A percentile compares a stretch with the other conserved stretches of the same genome.
Evolutionary conservation across 23 tunicate species (phyloP).

Genomic region (Phallusia fumigata): DNA sequence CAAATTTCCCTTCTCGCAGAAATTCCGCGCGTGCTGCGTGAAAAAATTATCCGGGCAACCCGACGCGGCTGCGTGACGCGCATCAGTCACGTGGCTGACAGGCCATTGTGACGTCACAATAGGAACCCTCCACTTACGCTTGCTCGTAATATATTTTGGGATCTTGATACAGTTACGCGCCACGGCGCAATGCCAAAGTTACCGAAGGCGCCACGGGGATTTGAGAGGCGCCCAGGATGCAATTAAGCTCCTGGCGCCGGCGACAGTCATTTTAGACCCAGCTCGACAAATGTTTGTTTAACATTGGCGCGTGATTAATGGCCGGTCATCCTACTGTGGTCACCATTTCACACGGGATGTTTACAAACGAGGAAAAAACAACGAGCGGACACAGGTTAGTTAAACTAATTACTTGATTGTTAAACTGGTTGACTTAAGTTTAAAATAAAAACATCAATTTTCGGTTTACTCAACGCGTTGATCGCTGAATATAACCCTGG

Average conservation of each 20-base stretch:
- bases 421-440: no score
- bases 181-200: no score
- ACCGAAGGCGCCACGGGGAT: no score
- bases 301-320: background rate
- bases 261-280: background rate
- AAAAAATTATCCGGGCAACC: background rate
- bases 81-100: background rate
- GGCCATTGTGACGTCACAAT: slow-evolving; percentile 5
- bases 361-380: no score
- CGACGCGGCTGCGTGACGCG: background rate
- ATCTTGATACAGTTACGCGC: no score
- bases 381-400: no score
- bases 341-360: no score
- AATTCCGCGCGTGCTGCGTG: background rate
- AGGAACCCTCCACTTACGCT: background rate
- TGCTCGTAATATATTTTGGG: background rate
- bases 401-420: no score
- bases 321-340: background rate
- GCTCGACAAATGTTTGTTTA: background rate
- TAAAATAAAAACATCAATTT: no score
- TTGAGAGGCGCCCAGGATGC: background rate
- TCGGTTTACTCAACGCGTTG: no score
- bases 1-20: slow-evolving; percentile 3
- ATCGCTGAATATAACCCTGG: no score
- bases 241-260: background rate